Evolutionary conservation across 2,888 invertebrate genomes (phyloP).

Genomic region (Petrolisthes manimaculis): DNA sequence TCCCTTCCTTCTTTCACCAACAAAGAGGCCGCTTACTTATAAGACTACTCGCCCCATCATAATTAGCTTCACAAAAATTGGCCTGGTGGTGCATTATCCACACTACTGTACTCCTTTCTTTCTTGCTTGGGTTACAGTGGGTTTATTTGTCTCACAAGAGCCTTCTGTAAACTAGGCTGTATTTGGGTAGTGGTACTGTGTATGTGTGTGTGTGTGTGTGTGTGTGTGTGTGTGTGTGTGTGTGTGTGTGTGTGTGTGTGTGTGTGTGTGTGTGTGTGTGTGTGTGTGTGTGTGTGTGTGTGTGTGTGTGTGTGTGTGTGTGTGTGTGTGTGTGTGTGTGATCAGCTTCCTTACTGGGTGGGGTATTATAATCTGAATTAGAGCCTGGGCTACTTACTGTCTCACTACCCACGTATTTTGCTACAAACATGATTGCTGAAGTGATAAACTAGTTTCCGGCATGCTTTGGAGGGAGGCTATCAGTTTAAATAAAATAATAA

Average conservation of each 20-base stretch:
- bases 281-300: no score
- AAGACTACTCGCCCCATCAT: background rate
- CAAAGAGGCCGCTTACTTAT: background rate
- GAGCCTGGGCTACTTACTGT: no score
- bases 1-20: background rate
- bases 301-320: no score
- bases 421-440: no score
- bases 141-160: no score
- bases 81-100: background rate
- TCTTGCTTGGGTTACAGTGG: no score
- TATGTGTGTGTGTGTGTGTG: background rate
- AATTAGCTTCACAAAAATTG: background rate
- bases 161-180: no score
- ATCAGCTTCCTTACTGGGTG: background rate
- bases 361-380: no score
- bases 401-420: no score
- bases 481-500: background rate
- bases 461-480: background rate
- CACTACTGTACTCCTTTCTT: no score
- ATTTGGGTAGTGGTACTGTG: background rate
- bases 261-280: conserved; percentile 1
- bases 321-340: background rate
- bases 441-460: background rate
- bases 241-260: no score
- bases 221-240: no score